Evolutionary conservation across 2,113 vertebrate species (phyloP).

Genomic region (Emydocephalus ijimae): DNA sequence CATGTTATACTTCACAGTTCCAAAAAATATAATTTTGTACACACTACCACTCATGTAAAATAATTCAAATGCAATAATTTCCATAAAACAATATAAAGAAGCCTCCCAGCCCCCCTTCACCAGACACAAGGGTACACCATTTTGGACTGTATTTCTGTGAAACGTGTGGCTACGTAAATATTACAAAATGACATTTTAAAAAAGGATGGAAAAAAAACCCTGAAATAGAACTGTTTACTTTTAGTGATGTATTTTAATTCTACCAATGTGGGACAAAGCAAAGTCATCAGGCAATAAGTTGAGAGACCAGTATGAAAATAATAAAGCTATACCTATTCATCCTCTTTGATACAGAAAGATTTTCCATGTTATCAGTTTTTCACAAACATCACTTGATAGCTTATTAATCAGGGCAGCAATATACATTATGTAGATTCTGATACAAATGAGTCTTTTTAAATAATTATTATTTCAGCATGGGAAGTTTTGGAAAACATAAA

Average conservation of each 20-base stretch:
- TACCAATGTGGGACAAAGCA: neutral
- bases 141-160: neutral
- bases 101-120: neutral
- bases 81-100: slow-evolving; percentile 6
- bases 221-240: neutral
- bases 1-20: slow-evolving; percentile 3
- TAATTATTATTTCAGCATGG: neutral
- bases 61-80: slow-evolving; percentile 3
- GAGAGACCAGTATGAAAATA: neutral
- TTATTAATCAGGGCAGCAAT: neutral
- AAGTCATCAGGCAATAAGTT: neutral
- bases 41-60: slow-evolving; percentile 1
- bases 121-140: slow-evolving; percentile 2
- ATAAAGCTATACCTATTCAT: neutral
- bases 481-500: neutral
- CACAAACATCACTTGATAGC: neutral
- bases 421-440: neutral
- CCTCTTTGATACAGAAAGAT: neutral
- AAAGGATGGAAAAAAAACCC: neutral
- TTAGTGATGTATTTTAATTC: neutral
- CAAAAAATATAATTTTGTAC: slow-evolving; percentile 18
- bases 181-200: neutral
- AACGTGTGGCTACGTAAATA: neutral
- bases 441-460: neutral
- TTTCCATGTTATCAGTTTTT: neutral